Base-by-base conservation (phyloP, 1,140 invertebrate genomes). In the Limonius californicus region DNA sequence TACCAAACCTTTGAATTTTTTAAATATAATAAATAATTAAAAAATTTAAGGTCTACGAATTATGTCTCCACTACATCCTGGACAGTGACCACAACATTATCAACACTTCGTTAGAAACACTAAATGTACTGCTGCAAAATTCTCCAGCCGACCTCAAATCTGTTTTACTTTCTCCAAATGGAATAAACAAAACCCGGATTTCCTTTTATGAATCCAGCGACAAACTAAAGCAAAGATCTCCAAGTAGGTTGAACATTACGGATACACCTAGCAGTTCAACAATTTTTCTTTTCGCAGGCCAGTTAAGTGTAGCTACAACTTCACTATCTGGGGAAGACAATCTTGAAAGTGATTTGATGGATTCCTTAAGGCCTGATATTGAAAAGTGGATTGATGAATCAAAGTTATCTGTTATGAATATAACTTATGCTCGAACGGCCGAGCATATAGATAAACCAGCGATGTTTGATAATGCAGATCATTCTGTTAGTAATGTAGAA, bases 21-120 rank as follows among this genome's bases (percentile, higher is more conserved):
- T 6, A 6, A 6, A 54, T 12, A 45, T 45, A 45, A 54, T 12
- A 7, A 4, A 4, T 4, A 54, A 6, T 54, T 54, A 32, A 9
- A 32, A 9, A 35, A 32, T 68, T 75, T 57, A 78, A 92, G 86
- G 81, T 95, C 14, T 94, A 92, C 75, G 89, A 94, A 74, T 76
- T 93, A n/a, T 87, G 89, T 71, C 70, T 95, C 15, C 79, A 88
- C 71, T 90, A 87, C 74, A 80, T 84, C 56, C 79, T 75, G 16
- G 85, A 87, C 70, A 76, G 77, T 1, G 89, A 94, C 76, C 91
- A 94, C 74, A 94, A 94, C 78, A 82, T 93, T n/a, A 83, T 92
- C 55, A 92, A 91, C 64, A 83, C 90, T 6, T 82, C 89, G 15
- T 79, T 95, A 65, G 93, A 96, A 78, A 89, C 89, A 20, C 78